Evolutionary conservation across 2,888 invertebrate species (phyloP).

Genomic region (Gastrophysa polygoni): DNA sequence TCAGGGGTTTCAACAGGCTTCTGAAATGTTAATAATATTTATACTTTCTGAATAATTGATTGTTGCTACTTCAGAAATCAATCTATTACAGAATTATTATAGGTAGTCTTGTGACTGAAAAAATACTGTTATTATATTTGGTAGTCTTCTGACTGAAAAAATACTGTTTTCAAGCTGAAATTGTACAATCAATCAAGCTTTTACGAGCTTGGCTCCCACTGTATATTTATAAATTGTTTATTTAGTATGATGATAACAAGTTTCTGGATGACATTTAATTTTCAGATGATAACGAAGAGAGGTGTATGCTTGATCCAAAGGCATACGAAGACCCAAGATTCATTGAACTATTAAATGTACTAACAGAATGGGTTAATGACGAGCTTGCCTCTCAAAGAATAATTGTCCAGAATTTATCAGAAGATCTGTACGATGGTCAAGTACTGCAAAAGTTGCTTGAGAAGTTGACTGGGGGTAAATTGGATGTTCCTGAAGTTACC

Average conservation of each 20-base stretch:
- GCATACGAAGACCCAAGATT: slow-evolving; percentile 88
- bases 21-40: no score
- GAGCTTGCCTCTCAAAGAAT: slow-evolving; percentile 95
- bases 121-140: no score
- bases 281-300: slow-evolving; percentile 95
- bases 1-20: no score
- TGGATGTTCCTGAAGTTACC: slow-evolving; percentile 97
- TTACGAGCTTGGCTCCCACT: no score
- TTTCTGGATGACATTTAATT: slow-evolving; percentile 13
- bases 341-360: slow-evolving; percentile 79
- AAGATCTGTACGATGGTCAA: slow-evolving; percentile 98
- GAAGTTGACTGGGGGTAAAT: slow-evolving; percentile 83
- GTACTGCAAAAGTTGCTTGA: slow-evolving; percentile 76
- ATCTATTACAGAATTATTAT: no score
- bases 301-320: slow-evolving; percentile 91
- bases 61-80: no score
- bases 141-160: no score
- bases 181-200: no score
- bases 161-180: no score
- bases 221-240: no score
- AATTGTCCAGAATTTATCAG: slow-evolving; percentile 94
- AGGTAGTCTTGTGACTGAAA: no score
- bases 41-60: no score
- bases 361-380: slow-evolving; percentile 99
- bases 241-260: neutral